Evolutionary conservation across 1,140 invertebrate genomes (phyloP).

Genomic region (Cydia fagiglandana): DNA sequence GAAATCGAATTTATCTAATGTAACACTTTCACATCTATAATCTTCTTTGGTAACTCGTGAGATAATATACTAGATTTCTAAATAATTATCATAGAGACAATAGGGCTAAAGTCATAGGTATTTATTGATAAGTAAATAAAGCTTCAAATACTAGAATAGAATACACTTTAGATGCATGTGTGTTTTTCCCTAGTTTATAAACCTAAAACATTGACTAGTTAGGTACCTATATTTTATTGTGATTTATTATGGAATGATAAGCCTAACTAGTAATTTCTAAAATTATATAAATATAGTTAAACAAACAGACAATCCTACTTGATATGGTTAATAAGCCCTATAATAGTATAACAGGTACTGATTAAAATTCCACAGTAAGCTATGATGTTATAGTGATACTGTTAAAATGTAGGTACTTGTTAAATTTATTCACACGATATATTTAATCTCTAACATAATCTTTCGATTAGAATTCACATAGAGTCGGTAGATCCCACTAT

Average conservation of each 20-base stretch:
- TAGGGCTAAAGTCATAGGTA: too few species aligned
- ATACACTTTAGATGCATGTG: too few species aligned
- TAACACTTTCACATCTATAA: not conserved
- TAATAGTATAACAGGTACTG: constrained; percentile 1
- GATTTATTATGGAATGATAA: constrained; percentile 11
- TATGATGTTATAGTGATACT: too few species aligned
- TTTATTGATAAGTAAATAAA: too few species aligned
- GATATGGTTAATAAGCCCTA: constrained; percentile 4
- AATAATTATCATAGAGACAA: not conserved
- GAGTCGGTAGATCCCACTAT: too few species aligned
- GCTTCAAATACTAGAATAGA: too few species aligned
- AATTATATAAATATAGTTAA: not conserved
- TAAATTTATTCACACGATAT: too few species aligned
- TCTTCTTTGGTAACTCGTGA: constrained; percentile 8
- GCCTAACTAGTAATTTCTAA: constrained; percentile 2
- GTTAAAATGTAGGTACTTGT: too few species aligned
- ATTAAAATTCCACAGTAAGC: not conserved
- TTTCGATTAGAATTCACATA: too few species aligned
- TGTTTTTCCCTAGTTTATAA: too few species aligned
- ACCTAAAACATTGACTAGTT: not conserved
- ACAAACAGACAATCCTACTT: not conserved
- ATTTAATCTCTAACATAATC: too few species aligned
- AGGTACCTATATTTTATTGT: not conserved
- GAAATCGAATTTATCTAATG: not conserved
- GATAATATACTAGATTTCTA: not conserved